A percentile compares a stretch with the other conserved stretches of the same genome.
Evolutionary conservation across 2,797 vertebrate genomes (phyloP).

Genomic region (Catamblyrhynchus diadema): DNA sequence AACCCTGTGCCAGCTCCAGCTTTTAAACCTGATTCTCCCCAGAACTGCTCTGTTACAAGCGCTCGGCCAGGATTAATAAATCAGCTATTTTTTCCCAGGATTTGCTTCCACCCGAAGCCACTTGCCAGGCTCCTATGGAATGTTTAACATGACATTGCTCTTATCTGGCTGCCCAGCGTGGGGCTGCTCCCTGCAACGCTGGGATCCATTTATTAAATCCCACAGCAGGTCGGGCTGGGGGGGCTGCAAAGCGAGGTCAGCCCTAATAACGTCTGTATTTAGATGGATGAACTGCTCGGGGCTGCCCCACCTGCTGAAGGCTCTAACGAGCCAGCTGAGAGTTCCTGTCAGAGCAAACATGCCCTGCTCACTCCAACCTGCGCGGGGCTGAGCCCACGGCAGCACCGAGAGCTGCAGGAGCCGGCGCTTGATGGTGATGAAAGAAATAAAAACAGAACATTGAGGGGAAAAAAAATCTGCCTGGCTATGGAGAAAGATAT

Average conservation of each 20-base stretch:
- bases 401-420: neutral
- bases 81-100: slow-evolving; percentile 21
- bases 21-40: slow-evolving; percentile 22
- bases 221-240: neutral
- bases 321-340: slow-evolving; percentile 22
- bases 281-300: neutral
- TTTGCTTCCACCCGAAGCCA: slow-evolving; percentile 30
- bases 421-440: neutral
- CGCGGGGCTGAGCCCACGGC: neutral
- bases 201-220: slow-evolving; percentile 17
- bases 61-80: slow-evolving; percentile 40
- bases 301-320: slow-evolving; percentile 62
- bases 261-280: slow-evolving; percentile 17
- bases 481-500: neutral
- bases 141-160: slow-evolving; percentile 32
- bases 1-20: neutral
- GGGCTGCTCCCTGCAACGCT: neutral
- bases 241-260: slow-evolving; percentile 22
- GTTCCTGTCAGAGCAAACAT: slow-evolving; percentile 13
- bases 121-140: slow-evolving; percentile 50
- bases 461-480: neutral
- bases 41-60: neutral
- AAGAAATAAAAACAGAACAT: slow-evolving; percentile 52
- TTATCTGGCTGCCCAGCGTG: slow-evolving; percentile 54
- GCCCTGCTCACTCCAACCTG: neutral